phyloP scores from a whole-genome alignment of 2,113 vertebrate genomes.

The Hippocampus abdominalis region DNA sequence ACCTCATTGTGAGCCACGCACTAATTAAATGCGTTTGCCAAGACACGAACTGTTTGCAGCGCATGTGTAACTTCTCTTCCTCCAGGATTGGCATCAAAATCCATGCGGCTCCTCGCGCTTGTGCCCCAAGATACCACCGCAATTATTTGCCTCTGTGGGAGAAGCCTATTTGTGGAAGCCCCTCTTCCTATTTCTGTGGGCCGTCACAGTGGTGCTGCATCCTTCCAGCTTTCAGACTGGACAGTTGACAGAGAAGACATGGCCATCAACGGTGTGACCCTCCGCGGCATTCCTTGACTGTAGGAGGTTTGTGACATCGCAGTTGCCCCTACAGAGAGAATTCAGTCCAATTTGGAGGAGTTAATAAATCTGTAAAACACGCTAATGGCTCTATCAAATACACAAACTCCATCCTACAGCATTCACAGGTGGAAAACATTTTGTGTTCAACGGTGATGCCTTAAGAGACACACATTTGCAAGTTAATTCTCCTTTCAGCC shows the following conservation, averaged over 20 bases:
- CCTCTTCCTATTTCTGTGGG: conserved; percentile 55
- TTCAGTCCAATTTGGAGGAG: conserved; percentile 50
- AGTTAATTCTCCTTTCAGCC: conserved; percentile 5
- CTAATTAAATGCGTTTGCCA: conserved; percentile 21
- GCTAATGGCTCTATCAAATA: conserved; percentile 36
- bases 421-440: neutral
- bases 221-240: conserved; percentile 56
- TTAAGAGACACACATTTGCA: neutral
- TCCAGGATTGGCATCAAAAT: conserved; percentile 62
- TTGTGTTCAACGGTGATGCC: neutral
- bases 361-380: conserved; percentile 47
- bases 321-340: conserved; percentile 53
- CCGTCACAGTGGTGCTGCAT: conserved; percentile 39
- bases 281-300: conserved; percentile 35
- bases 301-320: conserved; percentile 45
- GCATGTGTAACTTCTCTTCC: conserved; percentile 46
- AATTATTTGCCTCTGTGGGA: conserved; percentile 70
- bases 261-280: conserved; percentile 48
- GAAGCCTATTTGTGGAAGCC: conserved; percentile 63
- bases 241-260: conserved; percentile 50
- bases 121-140: conserved; percentile 65
- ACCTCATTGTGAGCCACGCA: conserved; percentile 10
- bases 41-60: conserved; percentile 37
- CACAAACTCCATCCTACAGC: conserved; percentile 18
- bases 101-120: conserved; percentile 51